Base-by-base conservation (phyloP, 2,797 vertebrate species). In the Argyrosomus regius region DNA sequence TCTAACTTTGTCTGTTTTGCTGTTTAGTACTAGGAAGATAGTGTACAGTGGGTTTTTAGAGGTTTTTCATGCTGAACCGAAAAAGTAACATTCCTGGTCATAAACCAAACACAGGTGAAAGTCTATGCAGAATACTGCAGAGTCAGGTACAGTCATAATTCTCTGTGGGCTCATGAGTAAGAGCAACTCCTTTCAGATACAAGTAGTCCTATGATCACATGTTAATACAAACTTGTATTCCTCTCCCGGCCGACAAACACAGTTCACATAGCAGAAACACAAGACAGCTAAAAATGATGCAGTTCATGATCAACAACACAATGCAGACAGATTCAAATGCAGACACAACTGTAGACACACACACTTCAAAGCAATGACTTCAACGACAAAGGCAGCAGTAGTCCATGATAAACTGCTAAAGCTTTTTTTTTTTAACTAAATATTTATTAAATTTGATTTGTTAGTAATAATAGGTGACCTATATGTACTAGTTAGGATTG, bases 241-340 rank as follows among this genome's bases (percentile, higher is more conserved):
- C 16, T 3, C 14, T 6, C 0, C 6, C 3, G 1, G 26, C 39
- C 16, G 39, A 66, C 54, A 65, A 60, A 85, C 43, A 77, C 53
- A 72, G 35, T 28, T 52, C 20, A 68, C 39, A 68, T 24, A 5
- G 54, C n/a, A 77, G 52, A 3, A 85, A 84, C 28, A 54, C 10
- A 49, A 75, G 7, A 67, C 49, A 50, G 8, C 35, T 28, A 48
- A 72, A 65, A 71, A 81, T 14, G 4, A 77, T 49, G 46, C n/a
- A 26, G 53, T 48, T 39, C 56, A 82, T 28, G 49, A 57, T 41
- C 4, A n/a, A 65, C 56, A 78, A n/a, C 69, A 87, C 46, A 18
- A 70, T 71, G 43, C 17, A 84, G 46, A 58, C 46, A 70, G 26
- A 78, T 67, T 80, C 24, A 65, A 71, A 83, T 60, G 39, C 17